Evolutionary conservation across 2,888 invertebrate genomes (phyloP), one percentile per base, ranked within the genome.

Genomic region (Margaritifera margaritifera): DNA sequence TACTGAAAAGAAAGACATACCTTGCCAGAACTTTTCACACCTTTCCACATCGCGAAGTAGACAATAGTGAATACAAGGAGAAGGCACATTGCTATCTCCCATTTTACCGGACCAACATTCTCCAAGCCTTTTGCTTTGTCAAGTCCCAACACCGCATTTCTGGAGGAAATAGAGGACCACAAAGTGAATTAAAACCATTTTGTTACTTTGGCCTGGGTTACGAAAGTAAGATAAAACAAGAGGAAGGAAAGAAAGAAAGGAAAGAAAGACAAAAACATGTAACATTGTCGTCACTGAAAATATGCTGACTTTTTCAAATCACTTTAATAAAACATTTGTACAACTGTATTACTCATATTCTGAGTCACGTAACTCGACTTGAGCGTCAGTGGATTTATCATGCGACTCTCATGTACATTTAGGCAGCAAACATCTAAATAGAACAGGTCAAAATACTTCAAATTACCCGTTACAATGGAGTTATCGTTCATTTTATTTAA

Each of bases 11-110:
- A 31, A 6, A 0, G 3, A 19, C 66, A 59, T 78, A 90, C 90
- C 86, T 90, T 90, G 59, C 90, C 90, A 2, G 89, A 89, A 68
- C 88, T 89, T 79, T 90, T 90, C 51, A 90, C 88, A 1, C 90
- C 90, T 75, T 90, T 90, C 90, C 90, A 90, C 68, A 90, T 79
- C 18, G 89, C 87, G 75, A 90, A 90, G 80, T 90, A 90, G 27
- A 90, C 89, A 54, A 89, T 80, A n/a, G 84, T 60, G 72, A 90
- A 90, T 11, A 90, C 88, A 0, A 77, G 80, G n/a, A 88, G 64
- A 3, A 90, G 80, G 71, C 89, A 88, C 22, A 88, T 70, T 6
- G 87, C 86, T 11, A 90, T 79, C 54, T 86, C 79, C 88, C 88
- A 88, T 69, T 87, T 88, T 19, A 90, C 77, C 4, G 81, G 81